Evolutionary conservation across 23 tunicate species (phyloP).

Genomic region (Phallusia fumigata): DNA sequence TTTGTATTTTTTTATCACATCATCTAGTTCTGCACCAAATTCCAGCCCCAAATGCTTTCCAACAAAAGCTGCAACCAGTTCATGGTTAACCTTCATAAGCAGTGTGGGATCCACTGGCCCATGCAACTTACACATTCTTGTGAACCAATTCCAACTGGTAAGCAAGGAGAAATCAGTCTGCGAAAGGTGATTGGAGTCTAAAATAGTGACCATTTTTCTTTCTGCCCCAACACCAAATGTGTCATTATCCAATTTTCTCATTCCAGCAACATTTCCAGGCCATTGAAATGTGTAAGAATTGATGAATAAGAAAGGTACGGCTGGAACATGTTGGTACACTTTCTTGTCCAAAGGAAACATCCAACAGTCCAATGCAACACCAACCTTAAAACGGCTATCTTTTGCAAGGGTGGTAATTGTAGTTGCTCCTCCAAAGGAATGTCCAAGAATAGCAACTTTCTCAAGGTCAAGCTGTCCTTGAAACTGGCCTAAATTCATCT

Average conservation of each 20-base stretch:
- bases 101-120: conserved; percentile 44
- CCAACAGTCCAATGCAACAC: conserved; percentile 80
- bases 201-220: conserved; percentile 62
- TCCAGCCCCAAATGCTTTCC: conserved; percentile 56
- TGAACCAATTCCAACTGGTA: conserved; percentile 20
- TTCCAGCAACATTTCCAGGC: conserved; percentile 32
- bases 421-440: conserved; percentile 86
- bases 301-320: conserved; percentile 72
- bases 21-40: conserved; percentile 21
- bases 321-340: conserved; percentile 20
- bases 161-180: conserved; percentile 59
- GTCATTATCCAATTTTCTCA: conserved; percentile 58
- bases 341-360: conserved; percentile 54
- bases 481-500: conserved; percentile 37
- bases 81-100: conserved; percentile 25
- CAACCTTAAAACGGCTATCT: conserved; percentile 70
- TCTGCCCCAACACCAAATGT: conserved; percentile 43
- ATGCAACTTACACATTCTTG: conserved; percentile 25
- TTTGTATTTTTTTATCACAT: conserved; percentile 26
- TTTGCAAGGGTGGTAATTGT: conserved; percentile 44
- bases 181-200: conserved; percentile 51
- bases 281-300: conserved; percentile 49
- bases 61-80: conserved; percentile 45
- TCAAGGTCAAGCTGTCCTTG: conserved; percentile 43
- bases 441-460: conserved; percentile 78